These are phyloP conservation scores for Nymphalis io DNA, from an alignment of 1,140 invertebrate genomes.

Conservation along the genomic window DNA sequence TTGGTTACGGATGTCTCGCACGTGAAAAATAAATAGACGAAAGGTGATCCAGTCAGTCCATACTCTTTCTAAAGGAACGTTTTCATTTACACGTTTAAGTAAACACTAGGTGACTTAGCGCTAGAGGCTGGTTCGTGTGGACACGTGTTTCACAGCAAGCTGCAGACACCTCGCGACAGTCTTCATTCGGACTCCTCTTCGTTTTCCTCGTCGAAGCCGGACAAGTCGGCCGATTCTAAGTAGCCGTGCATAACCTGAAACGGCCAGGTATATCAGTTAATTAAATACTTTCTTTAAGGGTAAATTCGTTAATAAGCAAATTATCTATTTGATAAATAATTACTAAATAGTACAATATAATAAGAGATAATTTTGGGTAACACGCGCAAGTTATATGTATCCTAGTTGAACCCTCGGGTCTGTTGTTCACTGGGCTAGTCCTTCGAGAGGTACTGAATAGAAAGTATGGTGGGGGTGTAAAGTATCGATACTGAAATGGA, in stretches of 20 bases:
- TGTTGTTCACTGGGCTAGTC: too few relatives aligned
- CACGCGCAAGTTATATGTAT: too few relatives aligned
- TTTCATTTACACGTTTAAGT: slow-evolving; percentile 50
- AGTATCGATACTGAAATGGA: too few relatives aligned
- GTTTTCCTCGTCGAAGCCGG: slow-evolving; percentile 86
- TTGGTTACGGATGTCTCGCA: slow-evolving; percentile 59
- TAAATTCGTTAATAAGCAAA: too few relatives aligned
- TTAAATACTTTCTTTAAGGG: too few relatives aligned
- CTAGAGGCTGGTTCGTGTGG: slow-evolving; percentile 18
- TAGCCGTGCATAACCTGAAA: slow-evolving; percentile 83
- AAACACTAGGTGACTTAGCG: slow-evolving; percentile 32
- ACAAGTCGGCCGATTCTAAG: slow-evolving; percentile 86
- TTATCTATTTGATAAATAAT: too few relatives aligned
- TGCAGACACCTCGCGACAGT: slow-evolving; percentile 59
- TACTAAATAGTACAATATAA: too few relatives aligned
- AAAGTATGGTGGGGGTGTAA: too few relatives aligned
- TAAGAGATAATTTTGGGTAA: too few relatives aligned
- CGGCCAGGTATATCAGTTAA: too few relatives aligned
- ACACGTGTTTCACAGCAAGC: slow-evolving; percentile 46
- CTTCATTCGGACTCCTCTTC: slow-evolving; percentile 90
- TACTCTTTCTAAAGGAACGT: slow-evolving; percentile 65
- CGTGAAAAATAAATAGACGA: slow-evolving; percentile 55
- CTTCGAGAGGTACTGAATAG: too few relatives aligned
- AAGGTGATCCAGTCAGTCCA: slow-evolving; percentile 42
- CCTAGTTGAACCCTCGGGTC: too few relatives aligned